phyloP scores from a whole-genome alignment of 2,888 invertebrate genomes.

The Eilema depressum region DNA sequence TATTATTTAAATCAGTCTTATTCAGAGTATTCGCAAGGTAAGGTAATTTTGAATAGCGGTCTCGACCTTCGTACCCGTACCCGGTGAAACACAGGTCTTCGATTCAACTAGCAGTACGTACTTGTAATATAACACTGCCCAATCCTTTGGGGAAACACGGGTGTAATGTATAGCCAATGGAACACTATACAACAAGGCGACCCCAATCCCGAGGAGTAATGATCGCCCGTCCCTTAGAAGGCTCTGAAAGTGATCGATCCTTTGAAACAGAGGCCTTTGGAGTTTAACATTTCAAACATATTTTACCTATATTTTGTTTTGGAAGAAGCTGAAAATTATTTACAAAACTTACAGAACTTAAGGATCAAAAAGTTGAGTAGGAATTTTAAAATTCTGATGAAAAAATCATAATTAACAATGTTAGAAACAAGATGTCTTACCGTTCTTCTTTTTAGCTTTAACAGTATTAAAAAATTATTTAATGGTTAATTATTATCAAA shows the following conservation, averaged over 20 bases:
- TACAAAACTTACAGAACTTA: too few relatives aligned
- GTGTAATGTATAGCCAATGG: conserved; percentile 13
- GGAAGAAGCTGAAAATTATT: not conserved
- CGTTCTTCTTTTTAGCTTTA: too few relatives aligned
- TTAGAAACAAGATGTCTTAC: not conserved
- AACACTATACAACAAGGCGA: conserved; percentile 4
- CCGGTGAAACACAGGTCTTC: not conserved
- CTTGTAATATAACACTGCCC: conserved; percentile 9
- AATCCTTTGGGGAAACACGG: conserved; percentile 12
- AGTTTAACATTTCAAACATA: conserved; percentile 11
- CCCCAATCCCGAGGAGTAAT: conserved; percentile 19
- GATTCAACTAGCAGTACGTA: conserved; percentile 2
- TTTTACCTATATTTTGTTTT: conserved; percentile 6
- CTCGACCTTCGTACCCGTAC: conserved; percentile 1
- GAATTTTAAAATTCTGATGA: not conserved
- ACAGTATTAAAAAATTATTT: too few relatives aligned
- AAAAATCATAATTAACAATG: not conserved
- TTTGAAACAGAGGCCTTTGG: conserved; percentile 14
- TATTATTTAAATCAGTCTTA: not conserved
- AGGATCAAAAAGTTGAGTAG: too few relatives aligned
- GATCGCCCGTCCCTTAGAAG: conserved; percentile 14
- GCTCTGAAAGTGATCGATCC: conserved; percentile 15
- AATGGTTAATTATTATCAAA: too few relatives aligned
- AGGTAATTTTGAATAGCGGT: not conserved
- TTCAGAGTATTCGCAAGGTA: not conserved